phyloP scores from a whole-genome alignment of 2,797 vertebrate genomes.

The Gymnothorax reevesii region DNA sequence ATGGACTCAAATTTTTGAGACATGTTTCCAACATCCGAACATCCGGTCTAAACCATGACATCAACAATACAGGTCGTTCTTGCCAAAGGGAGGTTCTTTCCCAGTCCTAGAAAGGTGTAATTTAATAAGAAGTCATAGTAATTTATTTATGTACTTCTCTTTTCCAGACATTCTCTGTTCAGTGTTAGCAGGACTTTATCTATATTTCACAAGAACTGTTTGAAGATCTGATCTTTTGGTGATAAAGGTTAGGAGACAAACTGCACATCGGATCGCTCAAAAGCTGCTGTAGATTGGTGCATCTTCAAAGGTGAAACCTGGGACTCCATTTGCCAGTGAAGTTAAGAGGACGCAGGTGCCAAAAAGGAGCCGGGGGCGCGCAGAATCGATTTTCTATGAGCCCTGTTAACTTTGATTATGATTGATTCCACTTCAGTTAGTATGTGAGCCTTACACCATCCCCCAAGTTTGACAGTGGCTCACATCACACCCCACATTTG shows the following conservation, averaged over 20 bases:
- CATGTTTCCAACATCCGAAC: too few species aligned
- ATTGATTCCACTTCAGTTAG: constrained; percentile 3
- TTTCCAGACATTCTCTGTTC: neutral
- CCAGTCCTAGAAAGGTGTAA: too few species aligned
- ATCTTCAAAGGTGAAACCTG: constrained; percentile 20
- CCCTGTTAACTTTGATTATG: neutral
- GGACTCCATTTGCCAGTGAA: neutral
- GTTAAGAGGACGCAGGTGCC: neutral
- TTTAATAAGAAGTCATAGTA: neutral
- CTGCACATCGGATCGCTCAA: neutral
- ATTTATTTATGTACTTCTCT: neutral
- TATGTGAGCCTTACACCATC: constrained; percentile 5
- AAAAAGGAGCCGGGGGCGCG: neutral
- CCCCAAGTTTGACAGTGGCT: constrained; percentile 2
- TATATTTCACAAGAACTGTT: constrained; percentile 19
- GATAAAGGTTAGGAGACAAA: neutral
- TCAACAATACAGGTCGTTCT: too few species aligned
- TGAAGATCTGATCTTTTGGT: constrained; percentile 3
- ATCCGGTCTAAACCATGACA: too few species aligned
- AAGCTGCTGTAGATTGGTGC: neutral
- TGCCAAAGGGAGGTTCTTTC: too few species aligned
- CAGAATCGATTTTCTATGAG: constrained; percentile 12
- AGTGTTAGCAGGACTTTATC: neutral
- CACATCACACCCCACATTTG: neutral
- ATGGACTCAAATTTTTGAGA: too few species aligned